A percentile compares a stretch with the other conserved stretches of the same genome.
Evolutionary conservation across 2,797 vertebrate species (phyloP).

Genomic region (Platalea minor): DNA sequence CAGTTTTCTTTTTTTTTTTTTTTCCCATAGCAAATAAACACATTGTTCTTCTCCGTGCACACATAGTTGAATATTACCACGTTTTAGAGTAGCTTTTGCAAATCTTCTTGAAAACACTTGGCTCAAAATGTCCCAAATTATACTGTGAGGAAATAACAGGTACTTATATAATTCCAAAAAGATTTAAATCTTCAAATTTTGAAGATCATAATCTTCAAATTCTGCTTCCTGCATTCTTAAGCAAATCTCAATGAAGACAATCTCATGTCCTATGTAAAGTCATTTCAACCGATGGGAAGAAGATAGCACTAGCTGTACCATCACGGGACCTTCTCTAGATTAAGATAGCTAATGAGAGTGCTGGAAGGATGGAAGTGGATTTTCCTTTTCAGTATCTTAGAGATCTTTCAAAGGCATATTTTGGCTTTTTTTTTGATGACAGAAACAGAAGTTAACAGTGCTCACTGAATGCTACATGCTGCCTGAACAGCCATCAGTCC

Average conservation of each 20-base stretch:
- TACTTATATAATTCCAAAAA: neutral
- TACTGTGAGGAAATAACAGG: neutral
- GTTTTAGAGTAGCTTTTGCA: neutral
- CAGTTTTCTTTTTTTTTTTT: neutral
- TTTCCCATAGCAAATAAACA: neutral
- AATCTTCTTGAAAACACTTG: neutral
- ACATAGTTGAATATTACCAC: neutral
- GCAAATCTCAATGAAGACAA: neutral
- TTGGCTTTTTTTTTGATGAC: neutral
- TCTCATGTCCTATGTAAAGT: neutral
- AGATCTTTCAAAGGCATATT: neutral
- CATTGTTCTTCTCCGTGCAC: neutral
- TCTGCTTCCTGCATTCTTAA: neutral
- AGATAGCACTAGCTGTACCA: neutral
- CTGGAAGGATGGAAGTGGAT: neutral
- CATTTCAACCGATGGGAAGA: neutral
- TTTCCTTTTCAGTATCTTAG: neutral
- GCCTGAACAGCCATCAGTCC: neutral
- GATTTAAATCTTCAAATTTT: neutral
- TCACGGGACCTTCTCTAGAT: neutral
- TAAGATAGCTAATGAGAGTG: neutral
- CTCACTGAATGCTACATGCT: neutral
- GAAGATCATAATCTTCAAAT: neutral
- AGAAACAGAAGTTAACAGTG: neutral
- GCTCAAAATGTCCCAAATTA: neutral